These are phyloP conservation scores for Gila orcuttii DNA, from an alignment of 2,113 vertebrate genomes.

Conservation along the genomic window DNA sequence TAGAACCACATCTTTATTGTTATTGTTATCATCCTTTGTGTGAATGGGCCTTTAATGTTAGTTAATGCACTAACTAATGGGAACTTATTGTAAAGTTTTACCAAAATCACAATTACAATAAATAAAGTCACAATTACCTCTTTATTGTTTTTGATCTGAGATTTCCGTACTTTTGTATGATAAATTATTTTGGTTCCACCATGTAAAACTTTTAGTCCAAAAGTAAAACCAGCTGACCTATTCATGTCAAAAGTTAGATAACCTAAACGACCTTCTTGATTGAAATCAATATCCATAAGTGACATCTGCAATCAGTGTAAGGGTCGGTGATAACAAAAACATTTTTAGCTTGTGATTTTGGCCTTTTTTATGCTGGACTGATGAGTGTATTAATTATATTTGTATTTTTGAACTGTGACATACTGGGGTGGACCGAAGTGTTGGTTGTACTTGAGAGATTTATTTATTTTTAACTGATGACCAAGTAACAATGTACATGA, in stretches of 20 bases:
- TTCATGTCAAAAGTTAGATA: neutral
- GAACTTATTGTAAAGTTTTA: too few species aligned
- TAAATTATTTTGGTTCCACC: neutral
- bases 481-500: constrained; percentile 27
- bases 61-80: too few species aligned
- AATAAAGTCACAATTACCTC: too few species aligned
- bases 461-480: neutral
- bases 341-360: neutral
- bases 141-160: too few species aligned
- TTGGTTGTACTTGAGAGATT: neutral
- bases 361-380: neutral
- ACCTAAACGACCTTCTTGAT: constrained; percentile 11
- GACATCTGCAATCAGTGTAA: constrained; percentile 17
- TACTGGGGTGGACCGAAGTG: constrained; percentile 7
- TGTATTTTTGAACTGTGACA: neutral
- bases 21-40: too few species aligned
- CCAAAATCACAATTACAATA: too few species aligned
- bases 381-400: constrained; percentile 13
- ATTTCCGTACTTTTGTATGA: too few species aligned
- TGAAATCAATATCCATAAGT: constrained; percentile 29
- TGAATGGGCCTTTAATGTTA: too few species aligned
- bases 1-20: too few species aligned
- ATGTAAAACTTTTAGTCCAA: neutral
- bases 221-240: neutral
- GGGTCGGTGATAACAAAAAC: neutral